These are phyloP conservation scores for Sphaerophoria rueppellii DNA, from an alignment of 2,888 invertebrate species.

Conservation along the genomic window DNA sequence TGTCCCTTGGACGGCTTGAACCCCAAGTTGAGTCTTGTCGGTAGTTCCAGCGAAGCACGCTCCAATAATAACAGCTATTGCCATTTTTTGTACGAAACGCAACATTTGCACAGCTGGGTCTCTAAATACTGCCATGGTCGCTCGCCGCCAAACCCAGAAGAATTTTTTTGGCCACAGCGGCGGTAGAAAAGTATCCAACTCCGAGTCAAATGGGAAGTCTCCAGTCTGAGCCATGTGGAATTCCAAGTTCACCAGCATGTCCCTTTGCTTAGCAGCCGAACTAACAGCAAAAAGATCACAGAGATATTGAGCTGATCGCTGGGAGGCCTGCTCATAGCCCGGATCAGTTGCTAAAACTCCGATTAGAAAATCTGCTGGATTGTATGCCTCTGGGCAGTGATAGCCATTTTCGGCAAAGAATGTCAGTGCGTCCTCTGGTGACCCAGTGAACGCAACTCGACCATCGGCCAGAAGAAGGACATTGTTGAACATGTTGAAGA, in stretches of 20 bases:
- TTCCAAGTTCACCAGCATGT: constrained; percentile 88
- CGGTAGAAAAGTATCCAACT: constrained; percentile 82
- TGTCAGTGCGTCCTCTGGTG: constrained; percentile 85
- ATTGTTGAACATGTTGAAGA: constrained; percentile 92
- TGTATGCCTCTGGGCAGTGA: constrained; percentile 90
- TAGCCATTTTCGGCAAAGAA: constrained; percentile 91
- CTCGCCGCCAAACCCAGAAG: constrained; percentile 89
- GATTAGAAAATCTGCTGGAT: constrained; percentile 95
- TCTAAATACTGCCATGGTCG: constrained; percentile 88
- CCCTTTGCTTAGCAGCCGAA: constrained; percentile 89
- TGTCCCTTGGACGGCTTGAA: constrained; percentile 94
- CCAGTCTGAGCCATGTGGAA: constrained; percentile 85
- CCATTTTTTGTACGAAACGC: constrained; percentile 91
- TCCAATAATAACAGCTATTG: constrained; percentile 90
- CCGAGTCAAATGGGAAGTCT: constrained; percentile 81
- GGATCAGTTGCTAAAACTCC: constrained; percentile 91
- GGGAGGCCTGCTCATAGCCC: constrained; percentile 88
- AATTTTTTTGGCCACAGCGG: constrained; percentile 89
- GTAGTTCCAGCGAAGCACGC: constrained; percentile 91
- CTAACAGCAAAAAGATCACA: constrained; percentile 91
- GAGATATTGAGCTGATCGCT: constrained; percentile 87
- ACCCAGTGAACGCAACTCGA: constrained; percentile 92
- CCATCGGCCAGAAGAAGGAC: constrained; percentile 93
- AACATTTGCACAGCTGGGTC: constrained; percentile 91
- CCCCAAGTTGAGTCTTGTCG: constrained; percentile 89